phyloP scores from a whole-genome alignment of 2,797 vertebrate species.

The Diplodus puntazzo region DNA sequence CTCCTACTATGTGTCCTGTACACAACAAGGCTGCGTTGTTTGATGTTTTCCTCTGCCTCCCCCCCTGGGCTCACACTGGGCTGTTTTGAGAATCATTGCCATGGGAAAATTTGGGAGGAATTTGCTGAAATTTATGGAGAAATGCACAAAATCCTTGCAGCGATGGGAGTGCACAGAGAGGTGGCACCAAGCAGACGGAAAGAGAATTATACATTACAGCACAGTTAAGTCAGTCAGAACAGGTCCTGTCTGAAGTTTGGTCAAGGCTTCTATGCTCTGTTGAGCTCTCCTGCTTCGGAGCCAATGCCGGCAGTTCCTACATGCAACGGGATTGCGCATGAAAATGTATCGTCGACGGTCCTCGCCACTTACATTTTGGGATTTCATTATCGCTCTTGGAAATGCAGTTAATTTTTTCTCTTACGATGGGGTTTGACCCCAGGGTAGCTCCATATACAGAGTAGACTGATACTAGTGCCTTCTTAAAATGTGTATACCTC shows the following conservation, averaged over 20 bases:
- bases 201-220: neutral
- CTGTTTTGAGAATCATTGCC: conserved; percentile 16
- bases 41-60: conserved; percentile 14
- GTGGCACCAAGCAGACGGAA: neutral
- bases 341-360: too few relatives aligned
- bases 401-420: neutral
- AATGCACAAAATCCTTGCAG: conserved; percentile 27
- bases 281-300: too few relatives aligned
- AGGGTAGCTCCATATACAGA: neutral
- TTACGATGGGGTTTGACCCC: neutral
- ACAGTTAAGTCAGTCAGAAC: neutral
- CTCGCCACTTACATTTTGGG: too few relatives aligned
- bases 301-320: too few relatives aligned
- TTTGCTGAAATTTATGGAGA: conserved; percentile 23
- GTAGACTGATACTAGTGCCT: neutral
- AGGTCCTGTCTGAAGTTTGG: neutral
- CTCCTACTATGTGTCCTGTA: conserved; percentile 29
- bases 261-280: neutral
- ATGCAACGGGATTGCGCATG: too few relatives aligned
- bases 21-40: conserved; percentile 15
- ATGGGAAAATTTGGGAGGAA: conserved; percentile 11
- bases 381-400: too few relatives aligned
- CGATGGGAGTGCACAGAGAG: neutral
- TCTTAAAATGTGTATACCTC: neutral
- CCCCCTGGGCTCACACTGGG: neutral